Base-by-base conservation (phyloP, 2,113 vertebrate species). In the Dicerorhinus sumatrensis region DNA sequence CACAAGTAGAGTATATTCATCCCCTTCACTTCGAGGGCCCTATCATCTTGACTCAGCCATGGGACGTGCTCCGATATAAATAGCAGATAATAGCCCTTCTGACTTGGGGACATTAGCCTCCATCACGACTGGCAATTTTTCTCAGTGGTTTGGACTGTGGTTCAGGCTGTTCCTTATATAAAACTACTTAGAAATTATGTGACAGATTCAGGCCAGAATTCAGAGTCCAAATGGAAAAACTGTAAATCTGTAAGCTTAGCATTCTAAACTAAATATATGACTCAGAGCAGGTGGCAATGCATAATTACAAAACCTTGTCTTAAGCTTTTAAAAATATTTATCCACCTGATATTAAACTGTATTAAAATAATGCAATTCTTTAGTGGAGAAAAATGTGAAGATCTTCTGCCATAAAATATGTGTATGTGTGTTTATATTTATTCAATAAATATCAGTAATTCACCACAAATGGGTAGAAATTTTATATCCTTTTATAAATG, bases 191-290 rank as follows among this genome's bases (percentile, higher is more conserved):
- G 65, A 85, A 96, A 96, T 96, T 97, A 97, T 60, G 7, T 85
- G 93, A 93, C 94, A 96, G 88, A 93, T 82, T 96, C 87, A 96
- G n/a, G 95, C 89, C 96, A 95, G 84, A 85, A 96, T 86, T 89
- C 77, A 58, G 39, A 23, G 1, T 70, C 63, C 85, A 92, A 88
- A 54, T 13, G 73, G 51, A 80, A 91, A 89, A 85, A 42, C 18
- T 29, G 27, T 90, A 95, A 69, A 89, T 95, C 77, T 33, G 0
- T 33, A 33, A 46, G 6, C 25, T 85, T 86, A 89, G 27, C 54
- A 80, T 94, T 85, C 95, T 25, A 54, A 89, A 89, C 72, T 6
- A 87, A 95, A 96, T 87, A 31, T 86, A 48, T 54, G 80, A 72
- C 83, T 97, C 77, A 88, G 36, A 96, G 60, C 95, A 90, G 96